Percentiles rank a stretch among this genome's conserved stretches.
phyloP scores from a whole-genome alignment of 1,140 invertebrate species.

The Parasteatoda tepidariorum region DNA sequence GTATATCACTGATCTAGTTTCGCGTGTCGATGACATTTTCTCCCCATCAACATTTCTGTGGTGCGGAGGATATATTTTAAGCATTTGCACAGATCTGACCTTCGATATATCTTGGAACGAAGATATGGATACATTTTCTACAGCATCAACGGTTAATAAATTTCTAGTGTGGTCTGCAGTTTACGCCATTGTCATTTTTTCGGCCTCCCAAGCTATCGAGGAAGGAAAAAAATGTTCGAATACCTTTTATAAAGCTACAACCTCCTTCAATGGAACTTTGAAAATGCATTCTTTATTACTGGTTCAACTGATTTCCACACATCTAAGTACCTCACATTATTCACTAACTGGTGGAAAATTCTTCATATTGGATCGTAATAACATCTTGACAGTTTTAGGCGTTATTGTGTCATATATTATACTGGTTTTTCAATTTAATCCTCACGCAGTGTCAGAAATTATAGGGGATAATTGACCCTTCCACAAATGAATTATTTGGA shows the following conservation, averaged over 20 bases:
- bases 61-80: conserved; percentile 8
- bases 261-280: background rate
- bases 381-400: conserved; percentile 30
- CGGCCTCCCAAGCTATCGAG: conserved; percentile 13
- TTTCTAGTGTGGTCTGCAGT: background rate
- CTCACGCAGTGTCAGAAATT: conserved; percentile 8
- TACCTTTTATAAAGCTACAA: background rate
- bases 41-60: conserved; percentile 34
- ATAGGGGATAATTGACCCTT: background rate
- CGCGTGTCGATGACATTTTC: conserved; percentile 18
- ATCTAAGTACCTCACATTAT: background rate
- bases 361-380: conserved; percentile 14
- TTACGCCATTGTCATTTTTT: background rate
- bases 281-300: background rate
- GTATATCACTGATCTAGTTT: background rate
- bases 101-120: conserved; percentile 17
- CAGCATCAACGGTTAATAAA: background rate
- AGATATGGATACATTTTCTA: background rate
- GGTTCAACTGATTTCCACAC: background rate
- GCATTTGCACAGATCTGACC: conserved; percentile 37
- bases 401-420: conserved; percentile 35
- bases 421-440: conserved; percentile 37
- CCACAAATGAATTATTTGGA: background rate
- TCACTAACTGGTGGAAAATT: conserved; percentile 39
- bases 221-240: background rate